phyloP scores from a whole-genome alignment of 1,140 invertebrate species.

The Oscheius sp. region DNA sequence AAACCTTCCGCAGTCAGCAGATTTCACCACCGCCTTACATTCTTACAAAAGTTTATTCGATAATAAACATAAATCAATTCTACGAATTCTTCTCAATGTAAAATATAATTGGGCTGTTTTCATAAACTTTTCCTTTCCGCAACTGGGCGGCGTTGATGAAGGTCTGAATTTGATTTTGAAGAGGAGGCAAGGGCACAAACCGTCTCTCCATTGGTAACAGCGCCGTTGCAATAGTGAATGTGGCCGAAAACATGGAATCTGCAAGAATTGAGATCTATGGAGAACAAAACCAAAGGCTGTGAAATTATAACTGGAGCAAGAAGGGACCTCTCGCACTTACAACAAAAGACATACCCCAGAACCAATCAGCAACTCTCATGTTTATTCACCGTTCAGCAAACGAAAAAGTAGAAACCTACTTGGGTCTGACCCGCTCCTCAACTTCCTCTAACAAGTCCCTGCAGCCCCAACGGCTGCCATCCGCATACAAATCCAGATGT shows the following conservation, averaged over 20 bases:
- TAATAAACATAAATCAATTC: no score
- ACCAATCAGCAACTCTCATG: no score
- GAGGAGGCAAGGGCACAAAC: neutral
- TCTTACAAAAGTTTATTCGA: no score
- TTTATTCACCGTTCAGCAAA: neutral
- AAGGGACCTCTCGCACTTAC: no score
- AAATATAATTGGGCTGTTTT: conserved; percentile 20
- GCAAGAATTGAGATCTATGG: no score
- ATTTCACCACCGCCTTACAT: neutral
- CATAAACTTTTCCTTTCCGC: conserved; percentile 17
- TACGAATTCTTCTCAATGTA: conserved; percentile 19
- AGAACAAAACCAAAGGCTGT: no score
- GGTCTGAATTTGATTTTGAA: neutral
- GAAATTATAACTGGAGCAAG: no score
- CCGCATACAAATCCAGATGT: conserved; percentile 14
- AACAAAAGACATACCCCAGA: no score
- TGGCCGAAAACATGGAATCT: conserved; percentile 43
- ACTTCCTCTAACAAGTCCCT: conserved; percentile 20
- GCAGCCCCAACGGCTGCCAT: conserved; percentile 31
- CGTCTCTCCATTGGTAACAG: conserved; percentile 19
- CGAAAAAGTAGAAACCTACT: neutral
- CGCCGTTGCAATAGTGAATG: conserved; percentile 36
- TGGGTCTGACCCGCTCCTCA: conserved; percentile 23
- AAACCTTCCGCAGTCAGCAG: neutral
- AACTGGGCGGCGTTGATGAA: conserved; percentile 27